Base-by-base conservation (phyloP, 2,113 vertebrate species). In the Synodontis membranacea region DNA sequence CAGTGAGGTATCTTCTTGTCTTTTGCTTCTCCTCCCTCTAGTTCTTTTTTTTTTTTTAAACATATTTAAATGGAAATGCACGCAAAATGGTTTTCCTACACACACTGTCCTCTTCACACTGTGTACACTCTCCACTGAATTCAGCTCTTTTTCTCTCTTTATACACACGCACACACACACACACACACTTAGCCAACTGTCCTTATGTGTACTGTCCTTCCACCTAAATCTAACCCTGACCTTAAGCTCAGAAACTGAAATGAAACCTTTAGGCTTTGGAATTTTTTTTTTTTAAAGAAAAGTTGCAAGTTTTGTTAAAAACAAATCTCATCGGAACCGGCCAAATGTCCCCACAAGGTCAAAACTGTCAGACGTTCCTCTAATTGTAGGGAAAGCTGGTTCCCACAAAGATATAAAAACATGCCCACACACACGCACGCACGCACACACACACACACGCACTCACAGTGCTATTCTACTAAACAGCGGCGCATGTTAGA, bases 51-150 rank as follows among this genome's bases (percentile, higher is more conserved):
- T 62, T 9, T 62, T 7, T 25, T 2, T 72, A 19, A 42, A 23
- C 48, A 54, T 83, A 83, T 52, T 39, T 46, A 48, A 64, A 82
- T 82, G 31, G 5, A 46, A 46, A 64, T n/a, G 46, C 23, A 72
- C n/a, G 14, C 62, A 50, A 72, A 70, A 72, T 23, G 37, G 31
- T 31, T 25, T 34, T 5, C 56, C 11, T 5, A 68, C 56, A 31
- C 25, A 52, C 72, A 34, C 72, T 28, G 37, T 72, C 37, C 37
- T 42, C 37, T 9, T 4, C 19, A 1, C 19, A 25, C 64, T 17
- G 64, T 34, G n/a, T 66, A 17, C 11, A 64, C 37, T 42, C 23
- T 72, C 37, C 68, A 72, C 68, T 72, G 34, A 31, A 15, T 68
- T 68, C 66, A 39, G 64, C 14, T 6, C 31, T 66, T 62, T 62